phyloP scores from a whole-genome alignment of 2,888 invertebrate genomes.

The Spialia ferax region DNA sequence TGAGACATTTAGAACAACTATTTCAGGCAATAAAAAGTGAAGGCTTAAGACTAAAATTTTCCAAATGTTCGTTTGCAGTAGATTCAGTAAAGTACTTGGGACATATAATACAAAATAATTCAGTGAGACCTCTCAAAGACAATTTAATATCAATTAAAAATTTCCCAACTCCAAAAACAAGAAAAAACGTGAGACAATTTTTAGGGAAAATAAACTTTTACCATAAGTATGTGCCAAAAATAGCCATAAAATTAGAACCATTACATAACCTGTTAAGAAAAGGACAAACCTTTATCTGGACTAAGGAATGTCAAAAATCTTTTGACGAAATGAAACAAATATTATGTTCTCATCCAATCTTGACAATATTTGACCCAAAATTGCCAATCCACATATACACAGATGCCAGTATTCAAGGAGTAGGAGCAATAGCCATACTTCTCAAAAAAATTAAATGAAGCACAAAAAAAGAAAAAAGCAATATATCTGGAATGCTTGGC shows the following conservation, averaged over 20 bases:
- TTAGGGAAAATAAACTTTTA: slow-evolving; percentile 49
- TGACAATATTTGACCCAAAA: slow-evolving; percentile 38
- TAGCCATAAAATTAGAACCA: slow-evolving; percentile 37
- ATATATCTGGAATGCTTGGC: too few species aligned
- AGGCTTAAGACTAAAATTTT: slow-evolving; percentile 35
- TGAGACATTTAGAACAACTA: neutral
- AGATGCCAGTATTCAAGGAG: slow-evolving; percentile 37
- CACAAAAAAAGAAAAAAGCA: slow-evolving; percentile 8
- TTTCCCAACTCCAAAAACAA: slow-evolving; percentile 41
- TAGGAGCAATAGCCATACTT: slow-evolving; percentile 39
- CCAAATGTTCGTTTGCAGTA: slow-evolving; percentile 43
- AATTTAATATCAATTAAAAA: slow-evolving; percentile 47
- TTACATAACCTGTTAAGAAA: slow-evolving; percentile 39
- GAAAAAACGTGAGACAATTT: slow-evolving; percentile 45
- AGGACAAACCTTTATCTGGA: slow-evolving; percentile 28
- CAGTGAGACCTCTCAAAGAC: slow-evolving; percentile 42
- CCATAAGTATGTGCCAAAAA: slow-evolving; percentile 23
- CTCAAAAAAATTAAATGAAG: slow-evolving; percentile 39
- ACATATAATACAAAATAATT: slow-evolving; percentile 45
- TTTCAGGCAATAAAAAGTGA: slow-evolving; percentile 11
- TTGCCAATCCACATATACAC: slow-evolving; percentile 40
- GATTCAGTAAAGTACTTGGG: slow-evolving; percentile 43
- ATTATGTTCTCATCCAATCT: slow-evolving; percentile 41
- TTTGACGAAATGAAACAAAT: slow-evolving; percentile 40
- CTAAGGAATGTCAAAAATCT: slow-evolving; percentile 34